Base-by-base conservation (phyloP, 2,888 invertebrate genomes). In the Drosophila pseudotakahashii region DNA sequence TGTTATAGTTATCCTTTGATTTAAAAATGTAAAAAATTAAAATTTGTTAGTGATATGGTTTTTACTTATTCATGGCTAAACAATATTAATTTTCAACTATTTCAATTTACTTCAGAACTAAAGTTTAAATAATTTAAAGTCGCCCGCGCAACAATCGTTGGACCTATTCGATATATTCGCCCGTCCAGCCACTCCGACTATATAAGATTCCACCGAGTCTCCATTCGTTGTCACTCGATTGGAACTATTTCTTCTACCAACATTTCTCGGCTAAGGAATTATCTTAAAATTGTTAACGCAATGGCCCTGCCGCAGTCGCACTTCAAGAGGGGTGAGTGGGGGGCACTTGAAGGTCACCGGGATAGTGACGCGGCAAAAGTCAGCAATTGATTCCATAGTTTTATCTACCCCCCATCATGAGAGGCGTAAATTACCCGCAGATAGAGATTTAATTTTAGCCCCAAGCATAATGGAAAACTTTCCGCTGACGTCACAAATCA, bases 231-330 rank as follows among this genome's bases (percentile, higher is more conserved):
- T 54, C 42, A 60, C 5, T 54, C 34, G 39, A 23, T 54, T 54
- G 54, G 9, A 48, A 50, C n/a, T 26, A 14, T n/a, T 10, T 11
- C 10, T 14, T 7, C n/a, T 7, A 11, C 50, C 9, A 41, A 47
- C 50, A 52, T 53, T 55, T 61, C 45, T 10, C 50, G 61, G 2
- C n/a, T 51, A 11, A 47, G 2, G 26, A 66, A 39, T 9, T 59
- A 45, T 16, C 26, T 51, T 14, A 51, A 42, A 45, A 14, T 54
- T 6, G 10, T 41, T 37, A 60, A 45, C 41, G 30, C 23, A 44
- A 88, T 88, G 88, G 61, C 64, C 41, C 70, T 85, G 52, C 87
- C 84, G 16, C 52, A 75, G 6, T 80, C 76, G 23, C 84, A 85
- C 70, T 85, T 88, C 9, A 85, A 85, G n/a, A 73, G 71, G 69